Base-by-base conservation (phyloP, 2,113 vertebrate species). In the Boulengeromyrus knoepffleri region DNA sequence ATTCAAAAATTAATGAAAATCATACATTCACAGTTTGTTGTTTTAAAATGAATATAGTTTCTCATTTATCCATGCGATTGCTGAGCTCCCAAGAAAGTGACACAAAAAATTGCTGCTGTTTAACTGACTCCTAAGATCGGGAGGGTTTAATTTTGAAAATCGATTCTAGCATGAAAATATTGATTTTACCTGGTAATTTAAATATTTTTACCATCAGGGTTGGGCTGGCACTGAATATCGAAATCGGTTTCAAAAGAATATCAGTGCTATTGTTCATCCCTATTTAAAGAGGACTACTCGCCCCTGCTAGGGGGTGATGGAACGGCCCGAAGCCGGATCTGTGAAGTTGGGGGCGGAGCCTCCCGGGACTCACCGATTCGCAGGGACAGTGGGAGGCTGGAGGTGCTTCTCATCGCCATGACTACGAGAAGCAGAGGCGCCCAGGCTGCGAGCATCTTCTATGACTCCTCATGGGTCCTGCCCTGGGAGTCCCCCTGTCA, bases 401-500 rank as follows among this genome's bases (percentile, higher is more conserved):
- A 39, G 0, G 92, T 94, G 94, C 92, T 95, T 95, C 95, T 92
- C 90, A 96, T 95, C 96, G 96, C 96, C 93, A 94, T 91, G 89
- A 96, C 94, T 94, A 97, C 94, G 93, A 97, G 96, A 95, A 97
- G 96, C 97, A 97, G 93, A 96, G 95, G 96, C 93, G 94, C 96
- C 94, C 93, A 96, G 94, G 96, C 95, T 90, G 92, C 93, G 96
- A 95, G 96, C 97, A 97, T 97, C 96, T 97, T 97, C 96, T 94
- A 96, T 93, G 93, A 96, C 96, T 97, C 96, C 96, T 97, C 97
- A 97, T 97, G 96, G 96, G 96, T 96, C 95, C 96, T 95, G 94
- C 93, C n/a, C 94, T 94, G 96, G 96, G 95, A 95, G 95, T 96
- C 96, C 95, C 96, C 97, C 96, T 96, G 95, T 96, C 96, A 97